phyloP scores from a whole-genome alignment of 1,140 invertebrate species.

The Tachypleus tridentatus region DNA sequence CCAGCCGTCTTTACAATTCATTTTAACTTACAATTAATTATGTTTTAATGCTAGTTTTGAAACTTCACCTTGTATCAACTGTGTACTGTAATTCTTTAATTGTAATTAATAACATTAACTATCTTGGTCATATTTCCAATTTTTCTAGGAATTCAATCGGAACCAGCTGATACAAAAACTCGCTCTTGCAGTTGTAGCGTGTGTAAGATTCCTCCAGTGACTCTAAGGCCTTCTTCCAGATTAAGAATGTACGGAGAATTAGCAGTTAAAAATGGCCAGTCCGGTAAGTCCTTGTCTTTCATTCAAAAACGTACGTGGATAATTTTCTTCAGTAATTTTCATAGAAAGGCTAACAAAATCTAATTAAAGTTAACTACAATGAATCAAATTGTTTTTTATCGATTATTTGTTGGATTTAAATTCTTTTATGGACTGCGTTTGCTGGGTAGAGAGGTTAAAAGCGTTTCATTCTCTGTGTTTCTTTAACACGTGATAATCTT shows the following conservation, averaged over 20 bases:
- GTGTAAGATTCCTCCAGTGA: conserved; percentile 15
- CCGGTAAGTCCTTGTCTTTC: neutral
- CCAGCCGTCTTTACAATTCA: neutral
- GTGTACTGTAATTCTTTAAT: neutral
- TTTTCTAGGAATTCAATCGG: conserved; percentile 9
- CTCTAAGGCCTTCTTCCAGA: conserved; percentile 6
- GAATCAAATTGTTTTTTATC: too few relatives aligned
- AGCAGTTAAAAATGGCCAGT: conserved; percentile 7
- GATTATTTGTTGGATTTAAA: too few relatives aligned
- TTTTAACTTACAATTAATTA: neutral
- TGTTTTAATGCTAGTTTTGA: neutral
- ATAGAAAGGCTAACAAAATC: too few relatives aligned
- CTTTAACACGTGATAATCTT: too few relatives aligned
- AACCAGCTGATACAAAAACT: conserved; percentile 8
- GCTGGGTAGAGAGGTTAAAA: too few relatives aligned
- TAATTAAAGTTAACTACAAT: too few relatives aligned
- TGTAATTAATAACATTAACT: neutral
- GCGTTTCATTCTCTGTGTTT: too few relatives aligned
- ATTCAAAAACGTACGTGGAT: neutral
- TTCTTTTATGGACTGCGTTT: too few relatives aligned
- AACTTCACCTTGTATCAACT: neutral
- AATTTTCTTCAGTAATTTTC: too few relatives aligned
- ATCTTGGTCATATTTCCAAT: neutral
- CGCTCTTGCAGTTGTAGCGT: conserved; percentile 18
- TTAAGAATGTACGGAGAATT: conserved; percentile 14